phyloP scores from a whole-genome alignment of 2,797 vertebrate species.

The Crocidura indochinensis region DNA sequence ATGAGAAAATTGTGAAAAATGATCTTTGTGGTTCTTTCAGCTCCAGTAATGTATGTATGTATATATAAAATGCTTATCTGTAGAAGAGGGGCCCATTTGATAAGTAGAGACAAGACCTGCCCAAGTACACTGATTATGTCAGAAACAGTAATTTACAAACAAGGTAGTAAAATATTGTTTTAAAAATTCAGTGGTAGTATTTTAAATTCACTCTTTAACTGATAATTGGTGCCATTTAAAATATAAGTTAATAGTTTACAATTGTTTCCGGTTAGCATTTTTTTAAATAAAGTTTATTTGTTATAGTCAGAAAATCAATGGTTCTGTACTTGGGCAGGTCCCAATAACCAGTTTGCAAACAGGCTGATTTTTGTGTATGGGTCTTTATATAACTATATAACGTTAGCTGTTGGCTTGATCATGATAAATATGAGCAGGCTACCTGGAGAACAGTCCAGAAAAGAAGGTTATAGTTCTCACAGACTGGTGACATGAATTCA shows the following conservation, averaged over 20 bases:
- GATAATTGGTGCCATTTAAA: conserved; percentile 50
- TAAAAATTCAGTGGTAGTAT: neutral
- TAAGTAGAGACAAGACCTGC: conserved; percentile 42
- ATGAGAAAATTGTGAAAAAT: conserved; percentile 4
- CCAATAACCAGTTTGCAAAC: neutral
- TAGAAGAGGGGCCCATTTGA: conserved; percentile 64
- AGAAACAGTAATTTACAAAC: conserved; percentile 10
- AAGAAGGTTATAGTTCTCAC: conserved; percentile 60
- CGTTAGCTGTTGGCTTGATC: conserved; percentile 65
- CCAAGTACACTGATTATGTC: conserved; percentile 50
- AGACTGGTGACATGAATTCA: conserved; percentile 76
- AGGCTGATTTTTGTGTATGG: conserved; percentile 51
- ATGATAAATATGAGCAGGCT: conserved; percentile 53
- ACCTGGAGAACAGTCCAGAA: conserved; percentile 56
- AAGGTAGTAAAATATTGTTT: conserved; percentile 26
- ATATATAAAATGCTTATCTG: conserved; percentile 73
- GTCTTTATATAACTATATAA: conserved; percentile 35
- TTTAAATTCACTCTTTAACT: conserved; percentile 55
- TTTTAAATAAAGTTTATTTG: conserved; percentile 47
- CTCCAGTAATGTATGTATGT: conserved; percentile 77
- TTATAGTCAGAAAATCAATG: conserved; percentile 24
- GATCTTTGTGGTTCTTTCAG: neutral
- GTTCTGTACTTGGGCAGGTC: conserved; percentile 58
- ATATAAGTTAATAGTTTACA: conserved; percentile 55
- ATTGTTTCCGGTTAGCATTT: conserved; percentile 61